These are phyloP conservation scores for Corythoichthys haematopterus DNA, from an alignment of 2,113 vertebrate species.

Conservation along the genomic window DNA sequence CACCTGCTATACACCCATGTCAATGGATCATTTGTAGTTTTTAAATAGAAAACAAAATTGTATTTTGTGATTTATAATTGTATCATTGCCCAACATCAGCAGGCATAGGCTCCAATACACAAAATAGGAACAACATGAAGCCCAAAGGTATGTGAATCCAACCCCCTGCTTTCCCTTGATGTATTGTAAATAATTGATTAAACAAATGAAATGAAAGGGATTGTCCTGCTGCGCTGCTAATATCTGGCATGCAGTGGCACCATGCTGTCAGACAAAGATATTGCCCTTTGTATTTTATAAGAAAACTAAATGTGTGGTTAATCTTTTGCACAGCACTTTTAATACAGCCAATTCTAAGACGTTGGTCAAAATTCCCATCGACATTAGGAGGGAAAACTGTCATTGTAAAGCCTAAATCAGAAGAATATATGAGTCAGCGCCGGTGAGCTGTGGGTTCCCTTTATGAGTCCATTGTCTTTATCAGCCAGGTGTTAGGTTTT, in stretches of 20 bases:
- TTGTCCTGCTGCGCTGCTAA: background rate
- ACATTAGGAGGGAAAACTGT: constrained; percentile 18
- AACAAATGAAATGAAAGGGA: constrained; percentile 11
- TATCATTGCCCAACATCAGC: background rate
- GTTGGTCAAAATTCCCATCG: constrained; percentile 11
- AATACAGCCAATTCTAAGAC: background rate
- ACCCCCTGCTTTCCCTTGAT: background rate
- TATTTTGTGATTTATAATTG: background rate
- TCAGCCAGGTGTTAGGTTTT: constrained; percentile 54
- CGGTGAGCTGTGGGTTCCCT: constrained; percentile 35
- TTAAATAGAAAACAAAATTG: no score
- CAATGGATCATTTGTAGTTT: no score
- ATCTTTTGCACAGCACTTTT: constrained; percentile 24
- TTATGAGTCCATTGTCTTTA: constrained; percentile 47
- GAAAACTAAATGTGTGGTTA: background rate
- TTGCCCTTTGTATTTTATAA: background rate
- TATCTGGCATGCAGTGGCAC: background rate
- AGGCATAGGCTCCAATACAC: background rate
- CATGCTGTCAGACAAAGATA: no score
- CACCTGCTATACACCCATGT: no score
- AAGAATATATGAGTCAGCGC: constrained; percentile 48
- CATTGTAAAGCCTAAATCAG: constrained; percentile 20
- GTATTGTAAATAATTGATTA: constrained; percentile 12
- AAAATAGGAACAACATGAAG: background rate
- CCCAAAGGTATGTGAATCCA: background rate